Base-by-base conservation (phyloP, 2,113 vertebrate species). In the Euleptes europaea region DNA sequence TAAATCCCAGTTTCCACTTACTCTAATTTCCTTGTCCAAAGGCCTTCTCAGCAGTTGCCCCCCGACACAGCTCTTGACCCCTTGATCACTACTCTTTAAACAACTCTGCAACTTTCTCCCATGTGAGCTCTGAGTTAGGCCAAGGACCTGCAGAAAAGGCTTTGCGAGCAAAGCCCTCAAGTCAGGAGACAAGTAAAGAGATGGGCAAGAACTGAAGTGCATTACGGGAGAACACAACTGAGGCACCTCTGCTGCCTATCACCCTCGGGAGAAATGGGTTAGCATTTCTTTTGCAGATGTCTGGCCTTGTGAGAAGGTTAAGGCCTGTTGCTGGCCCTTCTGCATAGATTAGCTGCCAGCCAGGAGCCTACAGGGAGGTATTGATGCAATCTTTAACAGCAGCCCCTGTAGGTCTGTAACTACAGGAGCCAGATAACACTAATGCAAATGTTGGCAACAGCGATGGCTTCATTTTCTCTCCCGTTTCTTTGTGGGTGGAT, bases 361-460 rank as follows among this genome's bases (percentile, higher is more conserved):
- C 2, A 26, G 38, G n/a, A 33, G n/a, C 38, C 33, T 57, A 35
- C n/a, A 77, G 19, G 7, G 35, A 66, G 10, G 23, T 28, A 28
- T 66, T 28, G n/a, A 44, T 79, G 60, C 78, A 80, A 47, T 42
- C 40, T 1, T 40, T 87, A 92, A 66, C 65, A 80, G 35, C 91
- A 93, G 85, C 23, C 6, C 65, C 31, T 40, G 42, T 66, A 88
- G 81, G 85, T 88, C 85, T 87, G 88, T 91, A 88, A 84, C 77
- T 1, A 51, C 84, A 87, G 79, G 80, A 35, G 88, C 49, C 35
- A 86, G 89, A 91, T 44, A 79, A 44, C 42, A 54, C 54, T 72
- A 73, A 79, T 74, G 86, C 90, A 82, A 90, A 83, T 94, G 90
- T 54, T 84, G 69, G 71, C 84, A 70, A 91, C 92, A 90, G 83